Evolutionary conservation across 2,888 invertebrate species (phyloP).

Genomic region (Quadroppia sp.): DNA sequence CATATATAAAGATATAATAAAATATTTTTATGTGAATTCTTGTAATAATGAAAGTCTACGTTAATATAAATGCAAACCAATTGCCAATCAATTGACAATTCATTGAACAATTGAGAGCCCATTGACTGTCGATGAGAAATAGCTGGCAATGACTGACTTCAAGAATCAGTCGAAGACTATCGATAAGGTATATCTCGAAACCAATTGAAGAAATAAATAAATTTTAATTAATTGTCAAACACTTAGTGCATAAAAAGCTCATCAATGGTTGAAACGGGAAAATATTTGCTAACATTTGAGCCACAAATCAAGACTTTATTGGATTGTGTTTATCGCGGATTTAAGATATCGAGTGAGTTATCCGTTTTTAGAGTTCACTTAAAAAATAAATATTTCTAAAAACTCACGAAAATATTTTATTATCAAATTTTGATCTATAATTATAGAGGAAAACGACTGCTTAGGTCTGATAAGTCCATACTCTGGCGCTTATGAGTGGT

Average conservation of each 20-base stretch:
- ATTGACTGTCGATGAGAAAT: background rate
- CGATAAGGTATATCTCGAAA: conserved; percentile 1
- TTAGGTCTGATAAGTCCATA: conserved; percentile 40
- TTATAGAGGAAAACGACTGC: conserved; percentile 39
- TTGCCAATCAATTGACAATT: background rate
- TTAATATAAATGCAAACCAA: background rate
- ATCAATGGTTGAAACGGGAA: background rate
- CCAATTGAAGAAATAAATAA: background rate
- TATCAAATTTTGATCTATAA: conserved; percentile 1
- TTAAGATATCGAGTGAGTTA: conserved; percentile 35
- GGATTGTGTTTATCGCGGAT: conserved; percentile 41
- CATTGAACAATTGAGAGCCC: background rate
- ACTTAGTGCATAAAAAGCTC: background rate
- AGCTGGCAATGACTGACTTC: conserved; percentile 18
- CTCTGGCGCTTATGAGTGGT: conserved; percentile 69
- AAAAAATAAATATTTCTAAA: background rate
- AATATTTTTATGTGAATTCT: too few relatives aligned
- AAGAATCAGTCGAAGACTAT: conserved; percentile 19
- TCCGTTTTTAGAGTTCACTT: background rate
- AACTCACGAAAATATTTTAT: background rate
- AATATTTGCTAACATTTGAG: conserved; percentile 38
- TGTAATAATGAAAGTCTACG: too few relatives aligned
- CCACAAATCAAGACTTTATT: conserved; percentile 38
- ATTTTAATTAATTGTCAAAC: background rate
- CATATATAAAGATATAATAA: too few relatives aligned